phyloP scores from a whole-genome alignment of 2,797 vertebrate species.

The Nyctibius grandis region DNA sequence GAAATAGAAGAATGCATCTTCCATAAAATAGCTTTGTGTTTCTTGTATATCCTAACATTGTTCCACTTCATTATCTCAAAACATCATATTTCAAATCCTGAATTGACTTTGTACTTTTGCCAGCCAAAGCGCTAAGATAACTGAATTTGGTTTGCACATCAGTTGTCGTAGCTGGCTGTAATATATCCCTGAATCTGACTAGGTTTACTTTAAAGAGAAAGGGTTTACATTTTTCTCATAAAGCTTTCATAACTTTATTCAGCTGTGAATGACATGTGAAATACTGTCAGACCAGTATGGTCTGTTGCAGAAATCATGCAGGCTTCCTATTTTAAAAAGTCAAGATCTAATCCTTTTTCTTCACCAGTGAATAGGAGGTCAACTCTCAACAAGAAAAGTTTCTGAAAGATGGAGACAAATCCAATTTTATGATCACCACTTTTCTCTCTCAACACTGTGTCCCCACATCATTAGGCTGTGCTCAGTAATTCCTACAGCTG shows the following conservation, averaged over 20 bases:
- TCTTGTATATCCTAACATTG: background rate
- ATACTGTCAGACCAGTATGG: background rate
- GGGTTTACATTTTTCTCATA: background rate
- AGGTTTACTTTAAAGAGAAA: background rate
- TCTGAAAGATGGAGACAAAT: background rate
- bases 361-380: background rate
- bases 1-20: background rate
- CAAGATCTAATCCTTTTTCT: background rate
- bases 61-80: slow-evolving; percentile 26
- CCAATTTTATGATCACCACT: background rate
- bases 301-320: background rate
- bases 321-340: background rate
- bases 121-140: slow-evolving; percentile 9
- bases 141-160: slow-evolving; percentile 4
- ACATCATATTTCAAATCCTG: slow-evolving; percentile 31
- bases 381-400: background rate
- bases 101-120: background rate
- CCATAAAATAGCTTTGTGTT: background rate
- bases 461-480: accelerated
- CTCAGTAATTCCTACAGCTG: background rate
- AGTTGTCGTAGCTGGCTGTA: background rate
- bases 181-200: background rate
- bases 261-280: background rate
- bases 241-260: background rate
- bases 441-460: background rate